Conservation (phyloP, 2,113 vertebrate genomes). For the Ammodytes dubius region DNA sequence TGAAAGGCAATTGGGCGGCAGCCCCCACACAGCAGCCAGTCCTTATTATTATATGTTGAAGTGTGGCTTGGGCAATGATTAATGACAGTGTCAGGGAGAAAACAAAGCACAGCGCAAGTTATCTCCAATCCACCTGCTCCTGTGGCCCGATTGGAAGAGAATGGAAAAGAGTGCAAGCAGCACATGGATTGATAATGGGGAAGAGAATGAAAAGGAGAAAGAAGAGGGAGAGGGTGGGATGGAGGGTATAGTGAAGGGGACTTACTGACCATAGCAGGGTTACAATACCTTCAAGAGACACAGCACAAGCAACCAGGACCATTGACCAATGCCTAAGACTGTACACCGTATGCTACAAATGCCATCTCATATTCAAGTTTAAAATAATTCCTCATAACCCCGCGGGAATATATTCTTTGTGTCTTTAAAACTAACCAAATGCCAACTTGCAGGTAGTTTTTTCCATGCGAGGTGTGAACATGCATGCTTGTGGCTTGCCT, state of each 20-base stretch:
- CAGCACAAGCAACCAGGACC: not conserved
- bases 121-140: conserved; percentile 99
- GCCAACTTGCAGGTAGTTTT: conserved; percentile 79
- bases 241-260: conserved; percentile 35
- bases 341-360: conserved; percentile 18
- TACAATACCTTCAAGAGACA: conserved; percentile 55
- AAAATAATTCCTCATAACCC: conserved; percentile 58
- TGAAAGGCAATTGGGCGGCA: conserved; percentile 98
- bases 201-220: conserved; percentile 88
- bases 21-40: conserved; percentile 96
- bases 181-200: conserved; percentile 90
- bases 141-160: conserved; percentile 92
- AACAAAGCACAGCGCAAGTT: conserved; percentile 99
- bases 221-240: conserved; percentile 50
- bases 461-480: conserved; percentile 89
- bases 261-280: conserved; percentile 64
- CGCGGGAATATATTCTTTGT: conserved; percentile 61
- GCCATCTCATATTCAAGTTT: conserved; percentile 45
- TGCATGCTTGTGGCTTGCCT: conserved; percentile 86
- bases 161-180: conserved; percentile 88
- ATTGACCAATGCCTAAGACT: not conserved
- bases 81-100: conserved; percentile 98
- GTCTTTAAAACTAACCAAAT: conserved; percentile 57
- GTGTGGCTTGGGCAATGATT: conserved; percentile 99
- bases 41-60: conserved; percentile 99